Percentiles rank a stretch among this genome's conserved stretches.
These are phyloP conservation scores for Triplophysa siluroides DNA, from an alignment of 2,113 vertebrate species.

Conservation along the genomic window DNA sequence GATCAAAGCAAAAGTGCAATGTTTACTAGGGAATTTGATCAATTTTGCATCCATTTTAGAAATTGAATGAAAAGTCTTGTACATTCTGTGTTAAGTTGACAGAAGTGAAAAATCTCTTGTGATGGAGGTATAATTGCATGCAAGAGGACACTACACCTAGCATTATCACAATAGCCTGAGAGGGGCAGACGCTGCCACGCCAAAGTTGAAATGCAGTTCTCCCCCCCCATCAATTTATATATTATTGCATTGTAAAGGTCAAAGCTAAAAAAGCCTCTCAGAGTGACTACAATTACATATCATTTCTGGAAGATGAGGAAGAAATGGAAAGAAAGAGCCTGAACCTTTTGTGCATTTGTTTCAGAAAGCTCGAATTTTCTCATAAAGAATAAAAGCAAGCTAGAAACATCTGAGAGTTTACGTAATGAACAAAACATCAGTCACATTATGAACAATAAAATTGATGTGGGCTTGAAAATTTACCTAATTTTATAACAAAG, in stretches of 20 bases:
- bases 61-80: constrained; percentile 69
- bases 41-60: constrained; percentile 86
- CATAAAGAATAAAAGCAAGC: constrained; percentile 74
- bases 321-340: constrained; percentile 63
- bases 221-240: constrained; percentile 78
- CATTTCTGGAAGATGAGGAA: constrained; percentile 83
- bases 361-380: constrained; percentile 83
- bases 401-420: constrained; percentile 66
- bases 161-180: constrained; percentile 57
- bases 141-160: constrained; percentile 65
- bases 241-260: constrained; percentile 80
- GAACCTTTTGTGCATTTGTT: constrained; percentile 80
- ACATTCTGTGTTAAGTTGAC: constrained; percentile 79
- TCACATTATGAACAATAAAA: constrained; percentile 61
- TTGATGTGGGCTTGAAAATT: constrained; percentile 52
- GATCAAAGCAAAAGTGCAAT: constrained; percentile 83
- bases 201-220: constrained; percentile 64
- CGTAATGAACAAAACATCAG: constrained; percentile 64
- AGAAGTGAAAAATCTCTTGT: constrained; percentile 74
- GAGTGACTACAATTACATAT: constrained; percentile 85
- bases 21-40: constrained; percentile 82
- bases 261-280: constrained; percentile 72
- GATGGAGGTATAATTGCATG: constrained; percentile 74
- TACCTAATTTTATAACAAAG: constrained; percentile 55
- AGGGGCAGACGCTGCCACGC: constrained; percentile 50